Evolutionary conservation across 92 coral and sea anemone genomes (phyloP).

Genomic region (Metridium senile): DNA sequence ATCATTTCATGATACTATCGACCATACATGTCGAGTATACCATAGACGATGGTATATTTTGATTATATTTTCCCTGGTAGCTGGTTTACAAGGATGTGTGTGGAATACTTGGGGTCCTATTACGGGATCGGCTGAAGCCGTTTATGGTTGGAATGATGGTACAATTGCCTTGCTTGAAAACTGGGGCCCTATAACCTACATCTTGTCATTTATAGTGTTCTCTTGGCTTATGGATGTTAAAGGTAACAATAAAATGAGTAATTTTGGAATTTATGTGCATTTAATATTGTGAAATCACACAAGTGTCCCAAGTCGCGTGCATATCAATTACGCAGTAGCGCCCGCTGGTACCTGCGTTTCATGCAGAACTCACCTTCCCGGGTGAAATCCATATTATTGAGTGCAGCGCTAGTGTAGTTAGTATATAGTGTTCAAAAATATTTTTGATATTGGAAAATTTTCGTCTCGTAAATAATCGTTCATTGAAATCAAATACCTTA

Average conservation of each 20-base stretch:
- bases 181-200: constrained; percentile 95
- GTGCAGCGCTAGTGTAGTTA: too few relatives aligned
- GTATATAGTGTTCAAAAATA: too few relatives aligned
- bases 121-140: constrained; percentile 94
- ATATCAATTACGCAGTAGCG: too few relatives aligned
- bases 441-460: too few relatives aligned
- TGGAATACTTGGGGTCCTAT: constrained; percentile 99
- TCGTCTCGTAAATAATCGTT: too few relatives aligned
- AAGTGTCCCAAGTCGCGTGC: too few relatives aligned
- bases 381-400: too few relatives aligned
- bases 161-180: constrained; percentile 90
- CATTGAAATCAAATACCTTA: too few relatives aligned
- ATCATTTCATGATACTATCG: constrained; percentile 43
- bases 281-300: background rate
- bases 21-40: constrained; percentile 71
- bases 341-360: too few relatives aligned
- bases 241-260: constrained; percentile 44
- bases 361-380: too few relatives aligned
- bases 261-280: background rate
- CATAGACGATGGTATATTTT: constrained; percentile 91
- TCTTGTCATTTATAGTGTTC: constrained; percentile 79
- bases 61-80: constrained; percentile 71
- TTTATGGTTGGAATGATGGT: constrained; percentile 83
- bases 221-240: constrained; percentile 97
- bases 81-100: constrained; percentile 78